Conservation (phyloP, 2,888 invertebrate species). For the Congeria kusceri region DNA sequence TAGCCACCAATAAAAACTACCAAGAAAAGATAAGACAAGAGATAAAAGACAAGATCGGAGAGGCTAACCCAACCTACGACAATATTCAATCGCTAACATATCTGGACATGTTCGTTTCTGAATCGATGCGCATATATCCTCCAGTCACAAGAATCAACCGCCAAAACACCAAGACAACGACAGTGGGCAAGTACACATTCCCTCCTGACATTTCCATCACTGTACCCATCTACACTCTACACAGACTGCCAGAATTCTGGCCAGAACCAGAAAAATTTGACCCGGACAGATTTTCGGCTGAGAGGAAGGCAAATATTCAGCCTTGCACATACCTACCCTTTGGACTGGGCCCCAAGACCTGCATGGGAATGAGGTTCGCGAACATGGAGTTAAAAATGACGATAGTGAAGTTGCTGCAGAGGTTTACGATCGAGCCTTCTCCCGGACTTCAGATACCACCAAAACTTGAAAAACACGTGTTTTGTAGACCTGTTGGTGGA, state of each 20-base stretch:
- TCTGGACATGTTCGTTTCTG: slow-evolving; percentile 67
- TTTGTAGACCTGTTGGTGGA: slow-evolving; percentile 49
- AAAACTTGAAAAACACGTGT: slow-evolving; percentile 46
- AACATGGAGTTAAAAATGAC: slow-evolving; percentile 53
- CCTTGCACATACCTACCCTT: slow-evolving; percentile 56
- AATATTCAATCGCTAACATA: slow-evolving; percentile 58
- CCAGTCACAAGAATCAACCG: slow-evolving; percentile 58
- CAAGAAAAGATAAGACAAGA: slow-evolving; percentile 48
- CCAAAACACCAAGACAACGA: slow-evolving; percentile 17
- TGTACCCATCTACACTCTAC: slow-evolving; percentile 48
- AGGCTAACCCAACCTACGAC: slow-evolving; percentile 58
- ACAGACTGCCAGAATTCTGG: slow-evolving; percentile 55
- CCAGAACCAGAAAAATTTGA: slow-evolving; percentile 59
- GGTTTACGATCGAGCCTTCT: slow-evolving; percentile 45
- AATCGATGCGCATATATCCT: slow-evolving; percentile 66
- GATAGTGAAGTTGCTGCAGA: slow-evolving; percentile 46
- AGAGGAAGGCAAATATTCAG: slow-evolving; percentile 50
- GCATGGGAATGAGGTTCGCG: slow-evolving; percentile 53
- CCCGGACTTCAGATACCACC: slow-evolving; percentile 44
- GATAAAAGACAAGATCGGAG: slow-evolving; percentile 47
- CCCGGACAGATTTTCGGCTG: slow-evolving; percentile 46
- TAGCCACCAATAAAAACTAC: slow-evolving; percentile 45
- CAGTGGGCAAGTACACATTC: slow-evolving; percentile 32
- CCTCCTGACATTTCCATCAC: slow-evolving; percentile 44
- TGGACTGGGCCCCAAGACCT: slow-evolving; percentile 54